Percentiles rank a stretch among this genome's conserved stretches.
Evolutionary conservation across 2,113 vertebrate genomes (phyloP).

Genomic region (Mustelus asterias): DNA sequence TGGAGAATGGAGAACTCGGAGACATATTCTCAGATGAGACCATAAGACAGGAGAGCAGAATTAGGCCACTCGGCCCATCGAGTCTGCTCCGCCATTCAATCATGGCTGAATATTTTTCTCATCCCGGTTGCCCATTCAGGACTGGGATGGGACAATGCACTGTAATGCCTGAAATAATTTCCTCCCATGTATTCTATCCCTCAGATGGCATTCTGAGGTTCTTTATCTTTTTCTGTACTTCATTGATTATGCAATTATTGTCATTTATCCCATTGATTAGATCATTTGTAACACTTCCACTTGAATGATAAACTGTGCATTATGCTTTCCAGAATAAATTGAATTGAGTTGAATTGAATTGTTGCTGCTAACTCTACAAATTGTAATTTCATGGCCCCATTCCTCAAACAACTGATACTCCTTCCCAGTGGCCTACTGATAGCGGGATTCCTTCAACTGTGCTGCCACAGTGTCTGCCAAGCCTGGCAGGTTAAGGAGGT

Average conservation of each 20-base stretch:
- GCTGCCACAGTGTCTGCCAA: not conserved
- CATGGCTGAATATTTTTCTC: no score
- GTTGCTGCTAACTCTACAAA: not conserved
- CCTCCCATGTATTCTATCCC: not conserved
- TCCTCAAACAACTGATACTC: not conserved
- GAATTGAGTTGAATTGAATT: not conserved
- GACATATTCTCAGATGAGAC: no score
- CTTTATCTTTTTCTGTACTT: not conserved
- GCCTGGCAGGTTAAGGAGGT: not conserved
- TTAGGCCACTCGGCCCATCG: no score
- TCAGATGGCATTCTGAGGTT: not conserved
- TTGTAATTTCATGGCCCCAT: not conserved
- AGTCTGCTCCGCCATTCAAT: no score
- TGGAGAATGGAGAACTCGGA: no score
- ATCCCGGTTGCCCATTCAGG: no score
- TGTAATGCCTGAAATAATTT: not conserved
- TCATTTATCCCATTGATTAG: constrained; percentile 16
- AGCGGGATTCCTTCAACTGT: not conserved
- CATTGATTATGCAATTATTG: not conserved
- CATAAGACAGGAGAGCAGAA: no score
- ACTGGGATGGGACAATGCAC: not conserved
- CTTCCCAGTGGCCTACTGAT: not conserved
- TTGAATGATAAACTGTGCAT: not conserved
- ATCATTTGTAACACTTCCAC: constrained; percentile 15
- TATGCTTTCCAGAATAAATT: constrained; percentile 5